A percentile compares a stretch with the other conserved stretches of the same genome.
These are phyloP conservation scores for Chromoteleia sp. DNA, from an alignment of 2,888 invertebrate species.

Conservation along the genomic window DNA sequence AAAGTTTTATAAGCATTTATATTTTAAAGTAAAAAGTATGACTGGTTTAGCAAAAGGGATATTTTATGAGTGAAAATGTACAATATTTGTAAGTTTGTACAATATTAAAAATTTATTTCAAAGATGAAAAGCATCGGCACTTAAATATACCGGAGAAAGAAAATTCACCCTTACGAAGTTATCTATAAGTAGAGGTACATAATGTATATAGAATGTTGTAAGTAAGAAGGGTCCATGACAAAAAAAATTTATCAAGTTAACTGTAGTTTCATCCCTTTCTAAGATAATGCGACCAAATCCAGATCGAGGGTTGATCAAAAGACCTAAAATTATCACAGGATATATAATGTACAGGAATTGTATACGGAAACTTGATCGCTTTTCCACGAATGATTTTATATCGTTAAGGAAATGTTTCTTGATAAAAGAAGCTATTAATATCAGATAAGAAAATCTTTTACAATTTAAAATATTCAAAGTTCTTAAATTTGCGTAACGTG, in stretches of 20 bases:
- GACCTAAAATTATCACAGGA: constrained; percentile 6
- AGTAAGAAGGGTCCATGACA: background rate
- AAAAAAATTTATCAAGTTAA: constrained; percentile 8
- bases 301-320: constrained; percentile 6
- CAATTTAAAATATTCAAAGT: too few species aligned
- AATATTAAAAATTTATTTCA: too few species aligned
- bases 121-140: too few species aligned
- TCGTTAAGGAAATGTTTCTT: background rate
- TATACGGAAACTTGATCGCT: constrained; percentile 3
- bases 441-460: background rate
- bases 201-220: background rate
- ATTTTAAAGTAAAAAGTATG: too few species aligned
- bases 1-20: too few species aligned
- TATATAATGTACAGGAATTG: background rate
- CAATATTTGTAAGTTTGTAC: too few species aligned
- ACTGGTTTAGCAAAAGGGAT: too few species aligned
- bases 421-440: constrained; percentile 7
- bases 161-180: too few species aligned
- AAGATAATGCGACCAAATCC: constrained; percentile 2
- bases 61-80: too few species aligned
- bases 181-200: constrained; percentile 1
- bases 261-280: background rate
- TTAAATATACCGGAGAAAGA: too few species aligned
- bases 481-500: too few species aligned
- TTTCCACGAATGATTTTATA: background rate